phyloP scores from a whole-genome alignment of 2,113 vertebrate species.

The Henicopernis longicauda region DNA sequence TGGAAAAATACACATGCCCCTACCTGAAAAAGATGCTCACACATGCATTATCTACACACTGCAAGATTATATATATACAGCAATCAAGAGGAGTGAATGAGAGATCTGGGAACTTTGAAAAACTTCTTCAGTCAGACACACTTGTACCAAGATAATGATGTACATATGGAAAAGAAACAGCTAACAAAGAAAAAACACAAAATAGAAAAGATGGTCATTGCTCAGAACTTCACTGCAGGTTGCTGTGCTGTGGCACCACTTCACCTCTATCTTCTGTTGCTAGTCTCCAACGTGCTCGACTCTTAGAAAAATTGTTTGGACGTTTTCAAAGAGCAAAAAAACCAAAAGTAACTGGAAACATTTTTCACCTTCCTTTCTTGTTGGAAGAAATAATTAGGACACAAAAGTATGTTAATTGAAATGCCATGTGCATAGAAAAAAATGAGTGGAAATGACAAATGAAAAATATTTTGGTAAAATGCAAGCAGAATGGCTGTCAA shows the following conservation, averaged over 20 bases:
- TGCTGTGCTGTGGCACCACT: background rate
- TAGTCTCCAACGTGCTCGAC: background rate
- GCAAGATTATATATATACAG: background rate
- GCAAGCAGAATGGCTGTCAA: slow-evolving; percentile 3
- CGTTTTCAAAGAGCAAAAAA: background rate
- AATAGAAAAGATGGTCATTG: background rate
- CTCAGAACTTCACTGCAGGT: background rate
- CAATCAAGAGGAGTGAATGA: background rate
- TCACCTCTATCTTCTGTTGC: background rate
- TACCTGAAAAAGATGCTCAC: background rate
- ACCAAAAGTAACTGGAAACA: background rate
- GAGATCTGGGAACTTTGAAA: background rate
- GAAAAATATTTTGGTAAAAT: background rate
- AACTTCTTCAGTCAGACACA: background rate
- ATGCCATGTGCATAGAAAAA: background rate
- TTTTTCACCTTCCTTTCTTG: background rate
- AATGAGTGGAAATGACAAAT: background rate
- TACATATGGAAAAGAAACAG: background rate
- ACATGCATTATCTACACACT: background rate
- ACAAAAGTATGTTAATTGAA: background rate
- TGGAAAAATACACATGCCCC: background rate
- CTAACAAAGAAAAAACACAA: background rate
- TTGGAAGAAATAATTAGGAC: background rate
- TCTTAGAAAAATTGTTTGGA: background rate
- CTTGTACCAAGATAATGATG: background rate